phyloP scores from a whole-genome alignment of 2,797 vertebrate genomes.

The Platyrinchus mystaceus region DNA sequence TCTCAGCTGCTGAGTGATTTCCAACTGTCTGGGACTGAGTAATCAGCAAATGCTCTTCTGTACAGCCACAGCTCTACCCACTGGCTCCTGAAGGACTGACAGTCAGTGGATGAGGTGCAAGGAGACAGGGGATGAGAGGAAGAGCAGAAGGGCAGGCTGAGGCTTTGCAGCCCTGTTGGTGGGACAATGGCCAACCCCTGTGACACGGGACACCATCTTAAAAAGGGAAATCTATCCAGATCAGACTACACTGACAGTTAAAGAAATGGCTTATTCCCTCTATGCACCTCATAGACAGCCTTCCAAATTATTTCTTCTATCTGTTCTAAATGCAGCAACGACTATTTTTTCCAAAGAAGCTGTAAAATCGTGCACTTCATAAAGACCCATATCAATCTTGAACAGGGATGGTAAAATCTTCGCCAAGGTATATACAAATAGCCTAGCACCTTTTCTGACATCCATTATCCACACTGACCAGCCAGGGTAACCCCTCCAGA shows the following conservation, averaged over 20 bases:
- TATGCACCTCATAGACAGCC: not conserved
- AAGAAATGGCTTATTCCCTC: not conserved
- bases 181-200: not conserved
- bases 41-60: not conserved
- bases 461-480: slow-evolving; percentile 31
- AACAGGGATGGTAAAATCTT: not conserved
- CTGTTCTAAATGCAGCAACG: not conserved
- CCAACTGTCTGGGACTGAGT: not conserved
- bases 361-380: not conserved
- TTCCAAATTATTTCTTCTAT: slow-evolving; percentile 15
- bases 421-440: slow-evolving; percentile 45
- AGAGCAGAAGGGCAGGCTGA: not conserved
- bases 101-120: accelerated
- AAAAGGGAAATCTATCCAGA: not conserved
- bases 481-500: slow-evolving; percentile 37
- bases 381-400: slow-evolving; percentile 22
- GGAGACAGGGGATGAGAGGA: not conserved
- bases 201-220: not conserved
- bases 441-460: slow-evolving; percentile 56
- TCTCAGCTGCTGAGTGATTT: not conserved
- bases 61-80: not conserved
- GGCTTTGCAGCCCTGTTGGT: not conserved
- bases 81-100: accelerated
- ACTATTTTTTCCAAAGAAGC: slow-evolving; percentile 22
- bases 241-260: not conserved